phyloP scores from a whole-genome alignment of 2,888 invertebrate species.

The Drosophila acutilabella region DNA sequence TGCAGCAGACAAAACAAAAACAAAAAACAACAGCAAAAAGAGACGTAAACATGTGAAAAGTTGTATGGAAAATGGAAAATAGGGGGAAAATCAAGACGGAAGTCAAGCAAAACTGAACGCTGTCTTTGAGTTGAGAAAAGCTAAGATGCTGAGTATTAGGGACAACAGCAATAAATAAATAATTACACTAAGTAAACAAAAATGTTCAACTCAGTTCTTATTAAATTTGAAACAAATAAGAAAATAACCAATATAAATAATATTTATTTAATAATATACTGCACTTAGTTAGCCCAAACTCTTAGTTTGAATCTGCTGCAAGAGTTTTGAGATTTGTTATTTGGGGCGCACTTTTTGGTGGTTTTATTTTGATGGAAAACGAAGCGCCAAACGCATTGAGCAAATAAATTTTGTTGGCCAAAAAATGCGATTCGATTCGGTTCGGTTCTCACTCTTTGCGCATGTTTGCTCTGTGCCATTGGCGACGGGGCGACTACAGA shows the following conservation, averaged over 20 bases:
- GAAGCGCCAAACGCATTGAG: slow-evolving; percentile 62
- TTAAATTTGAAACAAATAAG: neutral
- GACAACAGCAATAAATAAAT: neutral
- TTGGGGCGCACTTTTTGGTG: neutral
- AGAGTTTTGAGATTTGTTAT: slow-evolving; percentile 9
- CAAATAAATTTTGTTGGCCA: slow-evolving; percentile 61
- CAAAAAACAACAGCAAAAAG: slow-evolving; percentile 2
- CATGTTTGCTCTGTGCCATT: slow-evolving; percentile 28
- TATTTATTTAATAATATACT: neutral
- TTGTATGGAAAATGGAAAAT: neutral
- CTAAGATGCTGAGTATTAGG: neutral
- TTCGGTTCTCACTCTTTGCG: slow-evolving; percentile 39
- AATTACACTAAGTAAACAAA: neutral
- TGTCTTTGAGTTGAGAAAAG: neutral
- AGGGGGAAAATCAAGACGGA: slow-evolving; percentile 9
- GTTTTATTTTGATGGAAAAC: slow-evolving; percentile 32
- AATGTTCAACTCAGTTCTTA: neutral
- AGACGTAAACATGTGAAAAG: neutral
- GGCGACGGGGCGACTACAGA: neutral
- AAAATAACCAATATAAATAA: neutral
- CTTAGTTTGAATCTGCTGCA: neutral
- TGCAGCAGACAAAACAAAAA: slow-evolving; percentile 20
- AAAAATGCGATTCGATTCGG: slow-evolving; percentile 42
- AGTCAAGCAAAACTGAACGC: slow-evolving; percentile 3
- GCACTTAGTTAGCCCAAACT: neutral